Base-by-base conservation (phyloP, 2,113 vertebrate genomes). In the Blennius ocellaris region DNA sequence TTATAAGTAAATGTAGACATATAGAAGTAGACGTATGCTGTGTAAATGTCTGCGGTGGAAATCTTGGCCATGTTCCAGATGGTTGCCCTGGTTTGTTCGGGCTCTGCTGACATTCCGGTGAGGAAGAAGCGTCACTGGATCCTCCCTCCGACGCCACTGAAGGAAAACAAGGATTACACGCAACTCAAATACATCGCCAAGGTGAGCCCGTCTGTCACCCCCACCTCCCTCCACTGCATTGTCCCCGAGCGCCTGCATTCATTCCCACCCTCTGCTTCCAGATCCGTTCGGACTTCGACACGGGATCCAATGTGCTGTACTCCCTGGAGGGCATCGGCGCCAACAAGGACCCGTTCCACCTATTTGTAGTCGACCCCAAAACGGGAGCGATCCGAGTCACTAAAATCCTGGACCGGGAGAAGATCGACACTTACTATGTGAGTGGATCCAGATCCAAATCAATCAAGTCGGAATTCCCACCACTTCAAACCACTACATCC, bases 221-320 rank as follows among this genome's bases (percentile, higher is more conserved):
- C 21, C 21, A 4, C 21, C 21, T 30, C 21, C 21, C 21, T 30
- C 21, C 21, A 4, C 21, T 30, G 21, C 21, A 30, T 30, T 30
- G 21, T 30, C 4, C 2, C 21, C 4, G 21, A 30, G 11, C 11
- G 11, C 44, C 14, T 45, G 11, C 43, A 11, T 10, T 44, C 21
- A 30, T 30, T 30, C 21, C 21, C 21, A 30, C 21, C 21, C 6
- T 59, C 36, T 82, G 21, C 57, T 5, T 92, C 49, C 54, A 99
- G 97, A 97, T 99, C 77, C 94, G 94, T 73, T 98, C 96, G 17
- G 97, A 99, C 49, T 83, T 53, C 37, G 90, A 95, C 9, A 1
- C 0, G 6, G 0, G 0, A 38, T 61, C 73, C 17, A 80, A 76
- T 38, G 73, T 98, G 67, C 65, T 5, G 0, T 99, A 98, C 69